Percentiles rank a stretch among this genome's conserved stretches.
Evolutionary conservation across 2,797 vertebrate species (phyloP).

Genomic region (Typhlichthys eigenmanni): DNA sequence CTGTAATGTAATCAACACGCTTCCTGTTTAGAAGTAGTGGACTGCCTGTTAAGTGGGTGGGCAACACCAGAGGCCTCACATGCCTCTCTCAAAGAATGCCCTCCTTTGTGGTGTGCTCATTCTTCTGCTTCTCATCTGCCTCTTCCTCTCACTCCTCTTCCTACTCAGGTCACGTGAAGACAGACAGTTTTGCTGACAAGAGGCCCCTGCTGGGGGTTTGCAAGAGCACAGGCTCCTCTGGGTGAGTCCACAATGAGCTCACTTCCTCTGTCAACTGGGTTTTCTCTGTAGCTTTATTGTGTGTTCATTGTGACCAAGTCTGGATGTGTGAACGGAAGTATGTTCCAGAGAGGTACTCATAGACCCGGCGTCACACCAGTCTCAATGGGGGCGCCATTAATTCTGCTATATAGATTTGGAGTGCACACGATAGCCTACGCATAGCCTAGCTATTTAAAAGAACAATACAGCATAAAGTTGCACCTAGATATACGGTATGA

Average conservation of each 20-base stretch:
- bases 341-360: background rate
- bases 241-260: constrained; percentile 80
- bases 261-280: constrained; percentile 30
- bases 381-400: too few species aligned
- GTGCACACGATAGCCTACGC: too few species aligned
- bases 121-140: constrained; percentile 45
- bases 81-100: constrained; percentile 64
- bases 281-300: background rate
- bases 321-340: constrained; percentile 1
- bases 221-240: constrained; percentile 95
- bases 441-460: too few species aligned
- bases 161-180: constrained; percentile 85
- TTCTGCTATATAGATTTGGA: too few species aligned
- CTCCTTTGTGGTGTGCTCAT: constrained; percentile 64
- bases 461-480: too few species aligned
- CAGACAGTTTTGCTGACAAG: constrained; percentile 92
- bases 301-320: background rate
- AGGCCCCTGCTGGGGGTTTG: constrained; percentile 94
- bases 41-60: constrained; percentile 60
- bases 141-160: constrained; percentile 40
- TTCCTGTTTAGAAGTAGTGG: constrained; percentile 69
- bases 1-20: constrained; percentile 75
- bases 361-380: too few species aligned
- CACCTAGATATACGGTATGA: too few species aligned
- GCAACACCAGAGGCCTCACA: constrained; percentile 53